Evolutionary conservation across 2,888 invertebrate species (phyloP).

Genomic region (Ophraella communa): DNA sequence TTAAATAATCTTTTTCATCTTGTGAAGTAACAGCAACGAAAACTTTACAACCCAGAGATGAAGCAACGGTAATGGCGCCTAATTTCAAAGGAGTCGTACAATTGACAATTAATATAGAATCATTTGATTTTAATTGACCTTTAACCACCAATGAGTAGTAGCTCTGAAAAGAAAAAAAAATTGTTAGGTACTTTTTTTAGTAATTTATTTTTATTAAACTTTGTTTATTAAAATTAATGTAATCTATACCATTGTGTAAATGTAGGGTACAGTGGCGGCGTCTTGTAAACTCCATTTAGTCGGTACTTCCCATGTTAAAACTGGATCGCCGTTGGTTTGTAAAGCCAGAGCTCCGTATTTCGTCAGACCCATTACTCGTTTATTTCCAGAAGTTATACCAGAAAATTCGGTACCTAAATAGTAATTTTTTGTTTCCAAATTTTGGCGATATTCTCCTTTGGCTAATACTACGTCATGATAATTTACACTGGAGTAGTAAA

Average conservation of each 20-base stretch:
- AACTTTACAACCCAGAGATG: constrained; percentile 82
- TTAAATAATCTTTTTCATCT: constrained; percentile 84
- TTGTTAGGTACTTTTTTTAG: constrained; percentile 47
- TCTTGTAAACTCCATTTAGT: constrained; percentile 68
- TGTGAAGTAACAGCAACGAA: constrained; percentile 88
- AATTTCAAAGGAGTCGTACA: constrained; percentile 85
- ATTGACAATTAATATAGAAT: constrained; percentile 53
- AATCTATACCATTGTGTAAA: constrained; percentile 65
- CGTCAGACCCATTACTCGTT: constrained; percentile 59
- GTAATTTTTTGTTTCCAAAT: constrained; percentile 71
- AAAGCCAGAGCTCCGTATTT: constrained; percentile 54
- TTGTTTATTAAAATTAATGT: no score
- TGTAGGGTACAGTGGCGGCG: constrained; percentile 71
- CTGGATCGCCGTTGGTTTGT: constrained; percentile 60
- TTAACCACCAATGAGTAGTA: constrained; percentile 43
- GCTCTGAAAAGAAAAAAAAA: constrained; percentile 28
- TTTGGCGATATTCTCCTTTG: constrained; percentile 89
- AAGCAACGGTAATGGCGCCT: constrained; percentile 89
- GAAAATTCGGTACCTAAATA: constrained; percentile 90
- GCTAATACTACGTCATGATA: constrained; percentile 97
- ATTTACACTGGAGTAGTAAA: constrained; percentile 90
- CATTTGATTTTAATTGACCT: constrained; percentile 36
- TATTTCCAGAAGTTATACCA: constrained; percentile 48
- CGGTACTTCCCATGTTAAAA: constrained; percentile 62
- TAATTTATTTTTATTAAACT: no score